Percentiles rank a stretch among this genome's conserved stretches.
Evolutionary conservation across 2,797 vertebrate genomes (phyloP).

Genomic region (Darevskia nairensis): DNA sequence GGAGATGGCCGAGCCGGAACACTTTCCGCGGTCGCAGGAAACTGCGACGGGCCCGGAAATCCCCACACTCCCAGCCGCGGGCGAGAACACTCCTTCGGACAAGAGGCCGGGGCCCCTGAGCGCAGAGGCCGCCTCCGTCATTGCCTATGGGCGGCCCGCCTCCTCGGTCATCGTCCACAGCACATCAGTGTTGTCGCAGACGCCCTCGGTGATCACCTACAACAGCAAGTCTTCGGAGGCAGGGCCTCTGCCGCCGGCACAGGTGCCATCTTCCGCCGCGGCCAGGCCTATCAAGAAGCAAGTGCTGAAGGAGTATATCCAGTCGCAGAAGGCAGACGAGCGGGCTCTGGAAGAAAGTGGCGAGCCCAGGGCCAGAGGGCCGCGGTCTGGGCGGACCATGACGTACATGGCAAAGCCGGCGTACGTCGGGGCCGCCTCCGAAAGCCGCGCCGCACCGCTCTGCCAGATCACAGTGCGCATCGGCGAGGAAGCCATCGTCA

Average conservation of each 20-base stretch:
- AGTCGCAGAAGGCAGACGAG: slow-evolving; percentile 69
- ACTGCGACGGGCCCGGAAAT: slow-evolving; percentile 29
- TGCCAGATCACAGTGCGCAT: slow-evolving; percentile 94
- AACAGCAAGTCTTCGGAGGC: slow-evolving; percentile 62
- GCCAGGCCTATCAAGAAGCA: slow-evolving; percentile 54
- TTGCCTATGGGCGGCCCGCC: slow-evolving; percentile 88
- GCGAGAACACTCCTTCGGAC: slow-evolving; percentile 63
- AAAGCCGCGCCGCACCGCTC: slow-evolving; percentile 84
- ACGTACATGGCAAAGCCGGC: slow-evolving; percentile 81
- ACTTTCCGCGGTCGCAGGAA: not conserved
- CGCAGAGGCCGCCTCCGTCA: slow-evolving; percentile 81
- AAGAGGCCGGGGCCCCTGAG: slow-evolving; percentile 65
- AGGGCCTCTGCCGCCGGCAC: slow-evolving; percentile 63
- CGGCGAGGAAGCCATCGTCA: slow-evolving; percentile 92
- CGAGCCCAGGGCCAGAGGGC: slow-evolving; percentile 78
- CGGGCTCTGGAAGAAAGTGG: slow-evolving; percentile 42
- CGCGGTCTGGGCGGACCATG: slow-evolving; percentile 79
- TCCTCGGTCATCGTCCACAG: slow-evolving; percentile 91
- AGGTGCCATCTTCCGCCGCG: slow-evolving; percentile 38
- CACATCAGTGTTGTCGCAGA: slow-evolving; percentile 82
- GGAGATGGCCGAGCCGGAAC: not conserved
- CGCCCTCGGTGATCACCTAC: slow-evolving; percentile 80
- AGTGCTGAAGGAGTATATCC: slow-evolving; percentile 42
- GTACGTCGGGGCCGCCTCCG: slow-evolving; percentile 75
- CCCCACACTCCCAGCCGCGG: slow-evolving; percentile 56